A percentile compares a stretch with the other conserved stretches of the same genome.
Evolutionary conservation across 2,888 invertebrate species (phyloP).

Genomic region (Biston betularia): DNA sequence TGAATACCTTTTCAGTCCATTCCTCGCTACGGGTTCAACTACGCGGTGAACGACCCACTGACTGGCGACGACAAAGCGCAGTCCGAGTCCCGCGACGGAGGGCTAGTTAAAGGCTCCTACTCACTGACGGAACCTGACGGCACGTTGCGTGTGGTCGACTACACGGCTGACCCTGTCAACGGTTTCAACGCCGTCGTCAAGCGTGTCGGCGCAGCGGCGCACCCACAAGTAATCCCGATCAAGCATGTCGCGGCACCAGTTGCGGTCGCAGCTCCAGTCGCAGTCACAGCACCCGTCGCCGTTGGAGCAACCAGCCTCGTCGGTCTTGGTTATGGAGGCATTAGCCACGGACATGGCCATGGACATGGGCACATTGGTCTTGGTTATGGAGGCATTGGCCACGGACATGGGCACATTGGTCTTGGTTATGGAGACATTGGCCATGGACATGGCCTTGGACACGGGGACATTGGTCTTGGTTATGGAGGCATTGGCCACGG

Average conservation of each 20-base stretch:
- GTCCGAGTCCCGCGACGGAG: conserved; percentile 75
- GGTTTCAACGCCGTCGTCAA: conserved; percentile 83
- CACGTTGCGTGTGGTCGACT: conserved; percentile 76
- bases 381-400: conserved; percentile 39
- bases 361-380: conserved; percentile 40
- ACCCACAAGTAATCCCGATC: conserved; percentile 57
- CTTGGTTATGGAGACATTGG: conserved; percentile 39
- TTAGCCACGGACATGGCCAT: conserved; percentile 36
- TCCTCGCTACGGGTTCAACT: conserved; percentile 80
- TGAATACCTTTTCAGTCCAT: conserved; percentile 60
- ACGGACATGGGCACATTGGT: conserved; percentile 31
- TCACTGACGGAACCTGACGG: conserved; percentile 80
- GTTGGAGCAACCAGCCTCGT: conserved; percentile 42
- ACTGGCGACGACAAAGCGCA: conserved; percentile 82
- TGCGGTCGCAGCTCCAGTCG: conserved; percentile 47
- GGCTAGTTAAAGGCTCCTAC: conserved; percentile 78
- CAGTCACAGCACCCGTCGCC: conserved; percentile 40
- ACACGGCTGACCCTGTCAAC: conserved; percentile 70
- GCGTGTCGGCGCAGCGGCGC: conserved; percentile 69
- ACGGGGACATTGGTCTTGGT: conserved; percentile 39
- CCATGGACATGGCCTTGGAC: conserved; percentile 34
- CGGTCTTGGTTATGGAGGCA: conserved; percentile 39
- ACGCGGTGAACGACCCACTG: conserved; percentile 78
- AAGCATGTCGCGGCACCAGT: conserved; percentile 44
- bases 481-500: conserved; percentile 37